Evolutionary conservation across 2,888 invertebrate species (phyloP).

Genomic region (Stegophylla sp.): DNA sequence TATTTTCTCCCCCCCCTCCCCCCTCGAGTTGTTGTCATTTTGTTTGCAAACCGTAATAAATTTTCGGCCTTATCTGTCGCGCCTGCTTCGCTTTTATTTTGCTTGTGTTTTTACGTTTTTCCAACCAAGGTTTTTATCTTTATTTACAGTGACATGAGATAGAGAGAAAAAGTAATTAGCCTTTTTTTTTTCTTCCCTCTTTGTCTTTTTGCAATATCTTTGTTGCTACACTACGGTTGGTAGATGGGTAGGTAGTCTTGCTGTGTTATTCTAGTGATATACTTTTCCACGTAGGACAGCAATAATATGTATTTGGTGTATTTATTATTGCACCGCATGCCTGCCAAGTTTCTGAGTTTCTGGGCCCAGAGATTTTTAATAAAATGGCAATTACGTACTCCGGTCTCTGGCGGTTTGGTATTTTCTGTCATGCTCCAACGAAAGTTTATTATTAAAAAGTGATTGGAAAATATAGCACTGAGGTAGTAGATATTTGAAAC

Average conservation of each 20-base stretch:
- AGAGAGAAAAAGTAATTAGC: conserved; percentile 53
- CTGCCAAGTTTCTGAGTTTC: conserved; percentile 18
- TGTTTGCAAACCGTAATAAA: conserved; percentile 57
- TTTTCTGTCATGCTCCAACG: conserved; percentile 4
- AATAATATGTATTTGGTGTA: not conserved
- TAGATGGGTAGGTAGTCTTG: not conserved
- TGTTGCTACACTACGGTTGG: not conserved
- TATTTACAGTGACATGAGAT: conserved; percentile 52
- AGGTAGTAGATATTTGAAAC: too few relatives aligned
- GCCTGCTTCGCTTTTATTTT: conserved; percentile 37
- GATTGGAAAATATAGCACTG: too few relatives aligned
- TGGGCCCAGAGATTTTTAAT: conserved; percentile 31
- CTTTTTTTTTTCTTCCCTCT: not conserved
- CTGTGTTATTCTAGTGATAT: not conserved
- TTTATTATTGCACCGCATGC: not conserved
- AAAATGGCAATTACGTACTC: conserved; percentile 38
- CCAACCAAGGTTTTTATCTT: conserved; percentile 48
- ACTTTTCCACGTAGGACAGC: not conserved
- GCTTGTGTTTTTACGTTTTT: conserved; percentile 47
- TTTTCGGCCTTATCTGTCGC: conserved; percentile 48
- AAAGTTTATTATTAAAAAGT: conserved; percentile 16
- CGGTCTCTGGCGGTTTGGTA: conserved; percentile 33
- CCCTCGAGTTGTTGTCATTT: conserved; percentile 54
- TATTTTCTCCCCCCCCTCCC: conserved; percentile 10
- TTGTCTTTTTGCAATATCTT: conserved; percentile 28